phyloP scores from a whole-genome alignment of 1,140 invertebrate genomes.

The Aethina tumida region DNA sequence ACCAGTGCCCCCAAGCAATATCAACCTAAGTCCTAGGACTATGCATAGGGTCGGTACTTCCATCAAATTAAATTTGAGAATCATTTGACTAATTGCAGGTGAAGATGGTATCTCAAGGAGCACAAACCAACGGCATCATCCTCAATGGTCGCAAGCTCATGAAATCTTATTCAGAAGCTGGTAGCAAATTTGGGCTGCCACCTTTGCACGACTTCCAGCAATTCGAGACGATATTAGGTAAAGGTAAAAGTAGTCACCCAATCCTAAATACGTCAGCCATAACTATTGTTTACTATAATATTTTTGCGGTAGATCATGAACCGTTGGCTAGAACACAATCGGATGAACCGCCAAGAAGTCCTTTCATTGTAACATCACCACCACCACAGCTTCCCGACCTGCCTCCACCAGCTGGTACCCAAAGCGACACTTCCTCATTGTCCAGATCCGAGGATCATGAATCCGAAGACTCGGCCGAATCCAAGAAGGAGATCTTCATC shows the following conservation, averaged over 20 bases:
- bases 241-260: constrained; percentile 27
- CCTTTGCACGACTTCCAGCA: constrained; percentile 23
- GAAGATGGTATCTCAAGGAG: constrained; percentile 80
- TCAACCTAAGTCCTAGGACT: constrained; percentile 60
- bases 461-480: constrained; percentile 46
- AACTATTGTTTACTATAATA: constrained; percentile 3
- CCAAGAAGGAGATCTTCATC: constrained; percentile 72
- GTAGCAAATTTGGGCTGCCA: constrained; percentile 41
- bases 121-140: constrained; percentile 72
- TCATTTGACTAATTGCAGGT: constrained; percentile 41
- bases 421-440: constrained; percentile 28
- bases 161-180: constrained; percentile 76
- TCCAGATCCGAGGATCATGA: constrained; percentile 27
- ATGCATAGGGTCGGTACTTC: constrained; percentile 46
- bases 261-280: not conserved
- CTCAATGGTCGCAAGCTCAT: constrained; percentile 57
- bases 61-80: not conserved
- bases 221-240: constrained; percentile 37
- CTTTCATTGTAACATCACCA: constrained; percentile 45
- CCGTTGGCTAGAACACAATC: constrained; percentile 70
- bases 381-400: constrained; percentile 17
- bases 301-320: too few relatives aligned
- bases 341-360: constrained; percentile 67
- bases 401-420: constrained; percentile 12
- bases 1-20: constrained; percentile 56